Evolutionary conservation across 1,140 invertebrate genomes (phyloP).

Genomic region (Lasioglossum albipes): DNA sequence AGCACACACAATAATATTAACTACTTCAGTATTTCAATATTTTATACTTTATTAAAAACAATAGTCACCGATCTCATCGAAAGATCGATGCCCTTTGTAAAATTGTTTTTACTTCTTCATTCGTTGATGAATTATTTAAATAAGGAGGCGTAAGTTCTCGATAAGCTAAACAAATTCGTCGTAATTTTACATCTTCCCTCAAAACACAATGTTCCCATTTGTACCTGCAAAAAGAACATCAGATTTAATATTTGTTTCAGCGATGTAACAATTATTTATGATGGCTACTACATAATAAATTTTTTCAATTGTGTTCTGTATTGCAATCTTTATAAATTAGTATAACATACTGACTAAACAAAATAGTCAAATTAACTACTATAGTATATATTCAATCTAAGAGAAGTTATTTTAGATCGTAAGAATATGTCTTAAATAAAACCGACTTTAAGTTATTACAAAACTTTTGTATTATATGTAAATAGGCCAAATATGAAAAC

Average conservation of each 20-base stretch:
- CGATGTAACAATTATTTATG: neutral
- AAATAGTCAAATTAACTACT: no score
- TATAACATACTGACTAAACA: no score
- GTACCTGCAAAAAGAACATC: constrained; percentile 79
- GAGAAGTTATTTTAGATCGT: neutral
- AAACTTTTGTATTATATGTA: constrained; percentile 1
- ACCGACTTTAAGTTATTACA: neutral
- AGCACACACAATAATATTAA: neutral
- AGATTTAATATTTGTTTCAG: constrained; percentile 17
- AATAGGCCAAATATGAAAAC: neutral
- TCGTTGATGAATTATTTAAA: constrained; percentile 82
- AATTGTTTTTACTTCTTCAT: constrained; percentile 83
- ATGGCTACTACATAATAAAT: neutral
- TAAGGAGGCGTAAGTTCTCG: constrained; percentile 95
- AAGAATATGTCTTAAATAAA: neutral
- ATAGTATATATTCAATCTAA: neutral
- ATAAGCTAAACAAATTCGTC: constrained; percentile 95
- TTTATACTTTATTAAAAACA: constrained; percentile 26
- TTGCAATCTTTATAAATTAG: neutral
- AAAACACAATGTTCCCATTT: constrained; percentile 94
- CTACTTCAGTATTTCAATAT: constrained; percentile 15
- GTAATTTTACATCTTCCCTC: constrained; percentile 88
- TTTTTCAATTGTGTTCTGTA: neutral
- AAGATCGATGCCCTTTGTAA: constrained; percentile 83
- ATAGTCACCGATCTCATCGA: constrained; percentile 73